A percentile compares a stretch with the other conserved stretches of the same genome.
These are phyloP conservation scores for Zhengitettix transpicula DNA, from an alignment of 2,888 invertebrate species.

Conservation along the genomic window DNA sequence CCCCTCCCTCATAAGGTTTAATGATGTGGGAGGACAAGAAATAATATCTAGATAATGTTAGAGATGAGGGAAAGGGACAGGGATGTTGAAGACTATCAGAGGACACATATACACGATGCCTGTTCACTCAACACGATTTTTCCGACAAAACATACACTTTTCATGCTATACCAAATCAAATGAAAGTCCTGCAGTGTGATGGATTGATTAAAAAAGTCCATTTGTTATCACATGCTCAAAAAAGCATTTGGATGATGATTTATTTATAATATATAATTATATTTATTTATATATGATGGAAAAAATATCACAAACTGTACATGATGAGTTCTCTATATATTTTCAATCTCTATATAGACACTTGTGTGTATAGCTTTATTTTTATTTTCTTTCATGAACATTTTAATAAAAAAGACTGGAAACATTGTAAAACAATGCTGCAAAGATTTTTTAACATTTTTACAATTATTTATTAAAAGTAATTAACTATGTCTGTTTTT, in stretches of 20 bases:
- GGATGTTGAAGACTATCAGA: no score
- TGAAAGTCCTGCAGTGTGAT: background rate
- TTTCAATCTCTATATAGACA: constrained; percentile 10
- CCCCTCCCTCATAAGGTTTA: no score
- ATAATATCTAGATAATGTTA: no score
- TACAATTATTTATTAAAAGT: background rate
- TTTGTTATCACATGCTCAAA: constrained; percentile 12
- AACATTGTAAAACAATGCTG: constrained; percentile 8
- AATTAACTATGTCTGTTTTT: constrained; percentile 3
- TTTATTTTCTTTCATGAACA: constrained; percentile 4
- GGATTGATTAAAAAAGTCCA: background rate
- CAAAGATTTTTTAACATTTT: constrained; percentile 3
- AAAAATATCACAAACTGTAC: constrained; percentile 14
- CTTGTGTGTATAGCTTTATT: constrained; percentile 11
- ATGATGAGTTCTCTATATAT: constrained; percentile 5
- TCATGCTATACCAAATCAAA: background rate
- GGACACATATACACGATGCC: no score
- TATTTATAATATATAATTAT: constrained; percentile 1
- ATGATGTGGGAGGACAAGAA: no score
- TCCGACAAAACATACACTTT: background rate
- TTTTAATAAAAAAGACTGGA: constrained; percentile 7
- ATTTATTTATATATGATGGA: constrained; percentile 5
- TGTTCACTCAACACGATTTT: no score
- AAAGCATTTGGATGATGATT: constrained; percentile 12
- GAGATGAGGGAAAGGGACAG: no score